These are phyloP conservation scores for Lepilemur ruficaudatus DNA, from an alignment of 2,797 vertebrate species.

Conservation along the genomic window DNA sequence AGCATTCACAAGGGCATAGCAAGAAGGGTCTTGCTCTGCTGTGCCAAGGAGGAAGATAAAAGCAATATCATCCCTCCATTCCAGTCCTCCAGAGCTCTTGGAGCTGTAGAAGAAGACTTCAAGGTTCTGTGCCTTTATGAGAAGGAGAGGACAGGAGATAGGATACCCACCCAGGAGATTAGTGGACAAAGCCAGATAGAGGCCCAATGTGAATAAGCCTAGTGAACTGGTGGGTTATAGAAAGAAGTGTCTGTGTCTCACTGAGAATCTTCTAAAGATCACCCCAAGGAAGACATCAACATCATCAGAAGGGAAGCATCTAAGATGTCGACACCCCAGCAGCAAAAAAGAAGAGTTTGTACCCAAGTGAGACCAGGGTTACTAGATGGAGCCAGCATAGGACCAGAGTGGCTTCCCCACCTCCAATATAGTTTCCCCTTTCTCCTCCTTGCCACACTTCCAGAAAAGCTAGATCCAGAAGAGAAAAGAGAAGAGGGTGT, in stretches of 20 bases:
- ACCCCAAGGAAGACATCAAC: background rate
- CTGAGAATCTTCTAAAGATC: background rate
- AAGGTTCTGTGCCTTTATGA: background rate
- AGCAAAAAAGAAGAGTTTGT: background rate
- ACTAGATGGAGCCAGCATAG: background rate
- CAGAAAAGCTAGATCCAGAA: background rate
- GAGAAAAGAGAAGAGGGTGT: background rate
- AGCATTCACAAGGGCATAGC: background rate
- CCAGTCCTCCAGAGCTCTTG: background rate
- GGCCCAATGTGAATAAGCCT: rapidly evolving
- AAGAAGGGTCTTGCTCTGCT: background rate
- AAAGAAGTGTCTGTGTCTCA: background rate
- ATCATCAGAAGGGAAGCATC: background rate
- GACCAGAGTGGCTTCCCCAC: background rate
- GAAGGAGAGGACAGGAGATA: background rate
- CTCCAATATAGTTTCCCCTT: background rate
- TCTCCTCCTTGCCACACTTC: background rate
- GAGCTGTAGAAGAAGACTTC: background rate
- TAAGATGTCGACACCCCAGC: background rate
- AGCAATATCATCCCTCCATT: background rate
- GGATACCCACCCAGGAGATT: background rate
- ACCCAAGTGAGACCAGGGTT: too few relatives aligned
- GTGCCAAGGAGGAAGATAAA: background rate
- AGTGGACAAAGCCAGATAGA: background rate
- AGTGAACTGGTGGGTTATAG: background rate